Evolutionary conservation across 2,113 vertebrate genomes (phyloP).

Genomic region (Podarcis cretensis): DNA sequence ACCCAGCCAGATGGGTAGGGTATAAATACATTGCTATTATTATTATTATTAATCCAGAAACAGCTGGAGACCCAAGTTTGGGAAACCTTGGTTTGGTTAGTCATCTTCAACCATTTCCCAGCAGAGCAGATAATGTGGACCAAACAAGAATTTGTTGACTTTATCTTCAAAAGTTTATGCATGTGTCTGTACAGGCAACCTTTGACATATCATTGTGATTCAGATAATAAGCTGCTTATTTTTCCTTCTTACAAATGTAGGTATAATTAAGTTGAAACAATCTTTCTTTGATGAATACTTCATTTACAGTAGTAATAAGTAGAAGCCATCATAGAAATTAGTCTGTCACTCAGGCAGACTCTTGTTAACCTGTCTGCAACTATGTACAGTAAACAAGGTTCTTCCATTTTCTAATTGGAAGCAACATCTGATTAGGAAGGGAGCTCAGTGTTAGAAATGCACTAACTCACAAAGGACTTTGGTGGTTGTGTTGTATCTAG

Average conservation of each 20-base stretch:
- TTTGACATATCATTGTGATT: not conserved
- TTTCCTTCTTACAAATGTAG: conserved; percentile 19
- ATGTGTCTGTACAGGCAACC: not conserved
- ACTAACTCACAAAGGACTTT: not conserved
- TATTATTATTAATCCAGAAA: too few relatives aligned
- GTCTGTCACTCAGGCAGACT: conserved; percentile 44
- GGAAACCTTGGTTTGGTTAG: not conserved
- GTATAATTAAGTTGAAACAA: conserved; percentile 44
- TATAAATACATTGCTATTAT: too few relatives aligned
- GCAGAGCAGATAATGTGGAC: too few relatives aligned
- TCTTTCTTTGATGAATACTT: conserved; percentile 48
- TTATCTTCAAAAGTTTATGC: not conserved
- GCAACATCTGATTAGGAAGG: conserved; percentile 27
- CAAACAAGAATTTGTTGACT: too few relatives aligned
- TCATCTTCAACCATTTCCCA: conserved; percentile 2
- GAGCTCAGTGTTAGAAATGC: conserved; percentile 9
- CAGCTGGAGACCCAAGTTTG: too few relatives aligned
- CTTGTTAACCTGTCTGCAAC: conserved; percentile 29
- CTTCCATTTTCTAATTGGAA: conserved; percentile 51
- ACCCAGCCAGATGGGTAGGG: too few relatives aligned
- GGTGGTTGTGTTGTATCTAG: conserved; percentile 12
- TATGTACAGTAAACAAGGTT: conserved; percentile 12
- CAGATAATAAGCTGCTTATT: not conserved
- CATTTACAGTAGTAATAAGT: conserved; percentile 41
- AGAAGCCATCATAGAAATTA: conserved; percentile 29